Evolutionary conservation across 1,140 invertebrate species (phyloP).

Genomic region (Drosophila auraria): DNA sequence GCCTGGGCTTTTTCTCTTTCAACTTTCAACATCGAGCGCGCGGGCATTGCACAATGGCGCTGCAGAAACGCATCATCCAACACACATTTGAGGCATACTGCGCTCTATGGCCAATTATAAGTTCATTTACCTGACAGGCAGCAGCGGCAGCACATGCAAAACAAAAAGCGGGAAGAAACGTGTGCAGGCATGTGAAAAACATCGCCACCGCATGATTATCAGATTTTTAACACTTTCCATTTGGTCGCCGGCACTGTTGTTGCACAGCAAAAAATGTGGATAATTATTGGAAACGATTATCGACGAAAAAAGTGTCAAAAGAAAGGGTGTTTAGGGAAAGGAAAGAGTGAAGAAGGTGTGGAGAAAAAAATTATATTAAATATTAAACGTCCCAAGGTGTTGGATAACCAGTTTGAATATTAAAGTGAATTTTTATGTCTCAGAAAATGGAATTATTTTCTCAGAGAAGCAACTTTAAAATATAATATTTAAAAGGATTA

Average conservation of each 20-base stretch:
- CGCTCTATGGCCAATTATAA: slow-evolving; percentile 77
- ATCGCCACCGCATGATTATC: slow-evolving; percentile 80
- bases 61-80: slow-evolving; percentile 52
- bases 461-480: too few relatives aligned
- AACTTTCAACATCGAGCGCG: slow-evolving; percentile 13
- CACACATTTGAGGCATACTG: slow-evolving; percentile 36
- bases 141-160: slow-evolving; percentile 25
- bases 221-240: slow-evolving; percentile 82
- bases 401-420: not conserved
- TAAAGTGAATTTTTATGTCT: not conserved
- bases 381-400: not conserved
- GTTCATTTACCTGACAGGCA: slow-evolving; percentile 74
- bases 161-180: slow-evolving; percentile 64
- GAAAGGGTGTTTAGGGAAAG: not conserved
- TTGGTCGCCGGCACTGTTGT: slow-evolving; percentile 29
- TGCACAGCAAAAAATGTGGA: slow-evolving; percentile 23
- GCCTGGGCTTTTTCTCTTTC: slow-evolving; percentile 16
- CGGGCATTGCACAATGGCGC: slow-evolving; percentile 39
- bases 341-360: not conserved
- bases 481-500: too few relatives aligned
- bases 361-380: not conserved
- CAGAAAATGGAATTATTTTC: not conserved
- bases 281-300: slow-evolving; percentile 20
- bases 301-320: slow-evolving; percentile 15
- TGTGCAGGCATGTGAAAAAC: slow-evolving; percentile 76